phyloP scores from a whole-genome alignment of 2,888 invertebrate species.

The Epinotia ramella region DNA sequence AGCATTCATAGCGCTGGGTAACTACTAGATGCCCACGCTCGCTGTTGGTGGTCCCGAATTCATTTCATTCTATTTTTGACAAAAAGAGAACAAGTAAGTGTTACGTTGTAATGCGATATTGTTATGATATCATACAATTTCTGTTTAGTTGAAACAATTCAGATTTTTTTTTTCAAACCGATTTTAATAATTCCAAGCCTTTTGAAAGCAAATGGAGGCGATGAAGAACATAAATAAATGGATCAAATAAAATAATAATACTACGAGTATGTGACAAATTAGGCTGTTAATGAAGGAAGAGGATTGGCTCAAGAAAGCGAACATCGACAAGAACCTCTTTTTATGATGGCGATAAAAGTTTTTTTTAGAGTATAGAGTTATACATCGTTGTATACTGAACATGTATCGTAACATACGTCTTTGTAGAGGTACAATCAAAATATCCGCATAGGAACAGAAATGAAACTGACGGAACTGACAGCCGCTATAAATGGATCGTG shows the following conservation, averaged over 20 bases:
- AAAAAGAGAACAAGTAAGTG: conserved; percentile 48
- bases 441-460: conserved; percentile 32
- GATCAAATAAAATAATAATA: background rate
- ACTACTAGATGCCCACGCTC: conserved; percentile 51
- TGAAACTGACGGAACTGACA: conserved; percentile 22
- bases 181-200: background rate
- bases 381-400: background rate
- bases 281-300: background rate
- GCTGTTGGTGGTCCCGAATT: conserved; percentile 56
- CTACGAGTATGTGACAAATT: background rate
- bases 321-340: too few species aligned
- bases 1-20: conserved; percentile 46
- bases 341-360: too few species aligned
- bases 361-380: too few species aligned
- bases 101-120: conserved; percentile 14
- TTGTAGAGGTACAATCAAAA: conserved; percentile 19
- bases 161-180: background rate
- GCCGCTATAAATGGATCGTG: conserved; percentile 38
- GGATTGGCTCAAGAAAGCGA: too few species aligned
- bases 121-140: background rate
- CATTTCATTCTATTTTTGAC: conserved; percentile 55
- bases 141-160: background rate
- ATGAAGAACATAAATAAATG: background rate
- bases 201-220: background rate
- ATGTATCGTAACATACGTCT: background rate